phyloP scores from a whole-genome alignment of 2,888 invertebrate species.

The Netelia fuscicornis region DNA sequence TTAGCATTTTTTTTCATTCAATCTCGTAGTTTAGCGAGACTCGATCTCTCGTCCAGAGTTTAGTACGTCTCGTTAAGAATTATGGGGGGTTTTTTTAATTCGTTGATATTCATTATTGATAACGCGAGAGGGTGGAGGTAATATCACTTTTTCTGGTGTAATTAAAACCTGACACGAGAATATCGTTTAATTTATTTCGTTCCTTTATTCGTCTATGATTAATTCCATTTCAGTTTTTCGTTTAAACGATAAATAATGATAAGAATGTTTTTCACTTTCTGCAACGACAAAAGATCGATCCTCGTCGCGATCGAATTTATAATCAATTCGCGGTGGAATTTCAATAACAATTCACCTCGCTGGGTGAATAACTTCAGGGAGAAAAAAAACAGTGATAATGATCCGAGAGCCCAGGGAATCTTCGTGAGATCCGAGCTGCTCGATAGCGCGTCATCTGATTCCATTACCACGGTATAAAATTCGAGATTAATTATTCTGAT shows the following conservation, averaged over 20 bases:
- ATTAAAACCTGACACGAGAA: too few species aligned
- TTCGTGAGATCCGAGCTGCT: constrained; percentile 60
- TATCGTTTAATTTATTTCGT: too few species aligned
- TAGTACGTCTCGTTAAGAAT: constrained; percentile 46
- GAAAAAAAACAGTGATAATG: neutral
- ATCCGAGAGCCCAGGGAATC: constrained; percentile 68
- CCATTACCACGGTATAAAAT: constrained; percentile 77
- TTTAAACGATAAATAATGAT: too few species aligned
- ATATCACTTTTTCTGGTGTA: constrained; percentile 10
- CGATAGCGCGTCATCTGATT: constrained; percentile 74
- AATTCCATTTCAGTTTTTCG: too few species aligned
- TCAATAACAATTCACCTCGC: neutral
- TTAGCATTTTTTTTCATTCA: constrained; percentile 75
- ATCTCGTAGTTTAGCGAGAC: constrained; percentile 34
- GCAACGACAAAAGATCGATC: too few species aligned
- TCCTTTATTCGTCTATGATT: too few species aligned
- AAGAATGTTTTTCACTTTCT: too few species aligned
- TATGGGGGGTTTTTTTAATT: constrained; percentile 65
- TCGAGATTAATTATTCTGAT: constrained; percentile 79
- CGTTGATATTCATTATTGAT: constrained; percentile 40
- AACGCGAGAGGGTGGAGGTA: constrained; percentile 13
- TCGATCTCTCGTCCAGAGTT: too few species aligned
- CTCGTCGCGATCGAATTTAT: too few species aligned
- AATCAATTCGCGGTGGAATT: neutral
- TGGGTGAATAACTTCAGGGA: neutral